Base-by-base conservation (phyloP, 2,888 invertebrate species). In the Trissolcus brochymenae region DNA sequence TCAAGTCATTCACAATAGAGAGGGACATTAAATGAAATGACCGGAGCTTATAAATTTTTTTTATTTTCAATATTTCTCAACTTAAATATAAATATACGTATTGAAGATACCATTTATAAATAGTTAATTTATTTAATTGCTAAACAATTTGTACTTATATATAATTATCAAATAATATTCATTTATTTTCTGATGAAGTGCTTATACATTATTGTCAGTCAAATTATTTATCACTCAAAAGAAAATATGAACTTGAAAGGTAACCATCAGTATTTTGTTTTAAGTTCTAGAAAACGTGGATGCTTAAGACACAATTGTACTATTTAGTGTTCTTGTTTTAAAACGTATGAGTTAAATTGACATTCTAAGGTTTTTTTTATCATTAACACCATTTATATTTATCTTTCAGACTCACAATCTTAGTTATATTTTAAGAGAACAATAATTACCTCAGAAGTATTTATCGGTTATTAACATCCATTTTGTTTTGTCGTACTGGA, bases 151-250 rank as follows among this genome's bases (percentile, higher is more conserved):
- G 40, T 59, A 56, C 66, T 61, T 56, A 74, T 74, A 68, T 74
- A 74, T 64, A 62, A 74, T 74, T 74, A 68, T 75, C 59, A 75
- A 75, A 75, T 75, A 53, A 75, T 75, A 75, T 68, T 35, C 35
- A 11, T 35, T 11, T 35, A 11, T 35, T 62, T 61, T 25, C 43
- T 75, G 68, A 75, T 68, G 54, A 68, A 68, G 62, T 74, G 67
- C 64, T 68, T 75, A 51, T 11, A 74, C 21, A 64, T 75, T 75
- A 75, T 75, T 75, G 75, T 75, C 74, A 74, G 67, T 74, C 75
- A 75, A 75, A 75, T 75, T 75, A 35, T 35, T 35, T 11, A 75
- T 75, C 75, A 68, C 62, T 56, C 62, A 75, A 75, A 75, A 75
- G 59, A 59, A 68, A 46, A 57, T 35, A 64, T 75, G 59, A 68